Evolutionary conservation across 2,113 vertebrate species (phyloP).

Genomic region (Gallinago paraguaiae): DNA sequence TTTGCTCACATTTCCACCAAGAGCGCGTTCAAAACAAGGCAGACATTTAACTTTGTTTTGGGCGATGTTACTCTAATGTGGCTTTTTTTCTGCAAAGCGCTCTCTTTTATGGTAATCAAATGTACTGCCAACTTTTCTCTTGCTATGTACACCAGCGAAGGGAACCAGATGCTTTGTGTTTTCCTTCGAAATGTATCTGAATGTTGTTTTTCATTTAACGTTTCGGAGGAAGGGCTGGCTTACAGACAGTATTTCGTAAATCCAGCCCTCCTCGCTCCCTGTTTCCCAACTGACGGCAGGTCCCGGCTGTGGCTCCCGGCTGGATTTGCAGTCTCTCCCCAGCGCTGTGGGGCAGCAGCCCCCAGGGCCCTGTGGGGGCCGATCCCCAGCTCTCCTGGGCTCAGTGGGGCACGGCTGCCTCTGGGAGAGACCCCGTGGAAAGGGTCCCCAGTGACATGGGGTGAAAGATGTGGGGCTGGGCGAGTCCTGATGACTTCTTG

Average conservation of each 20-base stretch:
- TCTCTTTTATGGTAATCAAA: constrained; percentile 81
- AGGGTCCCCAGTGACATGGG: fast-evolving
- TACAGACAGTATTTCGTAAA: constrained; percentile 64
- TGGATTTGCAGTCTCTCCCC: constrained; percentile 45
- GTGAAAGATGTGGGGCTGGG: neutral
- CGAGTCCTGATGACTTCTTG: neutral
- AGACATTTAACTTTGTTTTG: constrained; percentile 77
- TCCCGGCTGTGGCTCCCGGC: constrained; percentile 60
- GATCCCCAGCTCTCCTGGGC: neutral
- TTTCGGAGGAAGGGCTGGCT: constrained; percentile 72
- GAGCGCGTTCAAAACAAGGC: constrained; percentile 66
- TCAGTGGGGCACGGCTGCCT: neutral
- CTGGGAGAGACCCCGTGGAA: neutral
- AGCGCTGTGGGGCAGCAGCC: neutral
- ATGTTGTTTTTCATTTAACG: constrained; percentile 76
- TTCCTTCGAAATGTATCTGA: constrained; percentile 71
- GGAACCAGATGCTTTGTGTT: constrained; percentile 80
- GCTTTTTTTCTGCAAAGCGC: constrained; percentile 75
- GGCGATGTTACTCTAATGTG: constrained; percentile 73
- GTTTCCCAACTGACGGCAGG: constrained; percentile 60
- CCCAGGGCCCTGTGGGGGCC: fast-evolving
- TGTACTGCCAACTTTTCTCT: constrained; percentile 79
- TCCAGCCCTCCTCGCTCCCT: constrained; percentile 31
- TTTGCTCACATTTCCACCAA: constrained; percentile 63
- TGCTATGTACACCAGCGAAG: constrained; percentile 78